Base-by-base conservation (phyloP, 2,888 invertebrate species). In the Eupsilia transversa region DNA sequence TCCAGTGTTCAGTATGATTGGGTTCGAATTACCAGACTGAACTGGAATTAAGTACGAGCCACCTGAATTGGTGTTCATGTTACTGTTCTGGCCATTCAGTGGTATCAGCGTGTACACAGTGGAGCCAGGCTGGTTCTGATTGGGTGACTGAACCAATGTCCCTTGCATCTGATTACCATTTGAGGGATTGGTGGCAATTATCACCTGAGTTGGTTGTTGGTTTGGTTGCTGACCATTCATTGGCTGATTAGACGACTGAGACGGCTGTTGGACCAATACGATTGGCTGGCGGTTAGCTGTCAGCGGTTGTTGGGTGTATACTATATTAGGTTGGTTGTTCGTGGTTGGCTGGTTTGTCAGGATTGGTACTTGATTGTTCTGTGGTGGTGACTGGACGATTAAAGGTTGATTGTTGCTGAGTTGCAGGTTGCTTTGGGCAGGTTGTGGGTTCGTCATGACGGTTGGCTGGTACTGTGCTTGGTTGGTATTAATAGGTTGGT, bases 41-140 rank as follows among this genome's bases (percentile, higher is more conserved):
- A 77, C 61, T n/a, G 86, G 84, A 61, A 86, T 57, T 10, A 85
- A 17, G 41, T 79, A 80, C 9, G 82, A 82, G 23, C 74, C 63
- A 33, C 73, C 77, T 35, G 72, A 17, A 56, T 83, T 78, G 4
- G 56, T 30, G 30, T 86, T 86, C 2, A 66, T 30, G 54, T n/a
- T 64, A 56, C 68, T 77, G 43, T 54, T 82, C 56, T 76, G 81
- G 17, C 72, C 75, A 80, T 86, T 89, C 41, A 89, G 20, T 27
- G 93, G 93, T 59, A 91, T 85, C 27, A 92, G 71, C 0, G 90
- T 87, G 73, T 89, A 91, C 3, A 91, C 71, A 67, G 76, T 81
- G 63, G 83, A 86, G 38, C 70, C 84, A 75, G 86, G 84, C 52
- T 85, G 82, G 70, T 67, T 85, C 49, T 82, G 79, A 52, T 81